Base-by-base conservation (phyloP, 2,797 vertebrate species). In the Setipinna tenuifilis region DNA sequence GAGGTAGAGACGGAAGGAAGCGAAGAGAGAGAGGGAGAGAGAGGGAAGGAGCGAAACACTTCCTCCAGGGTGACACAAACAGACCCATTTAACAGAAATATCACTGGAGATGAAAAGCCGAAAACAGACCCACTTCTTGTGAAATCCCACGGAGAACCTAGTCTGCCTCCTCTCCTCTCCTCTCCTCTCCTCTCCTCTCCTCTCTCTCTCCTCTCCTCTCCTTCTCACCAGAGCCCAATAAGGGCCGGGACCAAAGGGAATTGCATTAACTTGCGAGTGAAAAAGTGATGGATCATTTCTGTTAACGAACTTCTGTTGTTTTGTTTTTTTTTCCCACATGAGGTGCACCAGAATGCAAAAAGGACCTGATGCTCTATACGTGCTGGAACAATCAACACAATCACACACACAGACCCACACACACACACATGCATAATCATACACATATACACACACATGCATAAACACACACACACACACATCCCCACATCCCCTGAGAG, bases 51-150 rank as follows among this genome's bases (percentile, higher is more conserved):
- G 35, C 35, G 5, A 41, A 41, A 41, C 35, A 5, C 2, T 41
- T 90, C 90, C 87, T 85, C 31, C 16, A 90, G 89, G 92, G 91
- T 11, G 46, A 48, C 82, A 82, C 50, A 90, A 92, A 92, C 88
- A 90, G 89, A 92, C 89, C 88, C 89, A 92, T 92, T 93, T 92
- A 78, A 92, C 90, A 91, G 92, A 94, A 94, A 93, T 94, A 91
- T 86, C 89, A 91, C 88, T 88, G 89, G 87, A 89, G 81, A 90
- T 87, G 71, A 83, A 87, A 88, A 91, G 85, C 84, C 92, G 85
- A 89, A 90, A 86, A 88, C 86, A 83, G 88, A 88, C 87, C 86
- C 85, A 90, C 86, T 87, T 89, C 88, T 86, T 85, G 82, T 89
- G 82, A 82, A 87, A 85, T 86, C 83, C 89, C 89, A 85, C 46